Percentiles rank a stretch among this genome's conserved stretches.
Conservation (phyloP, 2,797 vertebrate genomes). For the Rhinogobio ventralis region DNA sequence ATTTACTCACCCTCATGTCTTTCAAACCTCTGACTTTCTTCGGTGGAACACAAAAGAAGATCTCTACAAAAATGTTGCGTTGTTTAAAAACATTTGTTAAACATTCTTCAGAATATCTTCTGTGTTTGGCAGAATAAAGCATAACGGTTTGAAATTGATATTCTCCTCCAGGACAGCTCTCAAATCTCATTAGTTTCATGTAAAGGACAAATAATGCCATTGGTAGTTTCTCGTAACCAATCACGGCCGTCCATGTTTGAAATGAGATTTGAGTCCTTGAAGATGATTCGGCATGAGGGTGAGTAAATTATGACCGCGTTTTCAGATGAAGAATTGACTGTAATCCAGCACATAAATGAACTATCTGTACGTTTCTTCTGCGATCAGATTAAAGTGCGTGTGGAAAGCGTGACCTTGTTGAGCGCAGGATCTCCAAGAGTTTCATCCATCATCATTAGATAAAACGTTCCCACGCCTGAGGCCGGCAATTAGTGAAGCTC, state of each 20-base stretch:
- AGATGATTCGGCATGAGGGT: not conserved
- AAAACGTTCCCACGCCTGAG: constrained; percentile 68
- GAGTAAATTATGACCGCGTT: not conserved
- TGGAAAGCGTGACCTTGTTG: not conserved
- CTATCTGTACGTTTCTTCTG: not conserved
- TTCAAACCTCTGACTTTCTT: not conserved
- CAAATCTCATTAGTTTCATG: not conserved
- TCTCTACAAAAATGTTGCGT: not conserved
- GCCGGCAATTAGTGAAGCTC: constrained; percentile 71
- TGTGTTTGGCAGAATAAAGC: not conserved
- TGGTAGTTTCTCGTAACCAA: not conserved
- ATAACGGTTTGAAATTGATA: too few relatives aligned
- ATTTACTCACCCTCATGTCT: not conserved
- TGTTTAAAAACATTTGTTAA: not conserved
- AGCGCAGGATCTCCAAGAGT: not conserved
- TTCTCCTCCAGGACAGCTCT: not conserved
- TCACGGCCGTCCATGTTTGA: too few relatives aligned
- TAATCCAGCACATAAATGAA: too few relatives aligned
- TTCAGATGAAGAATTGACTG: not conserved
- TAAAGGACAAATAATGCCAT: not conserved
- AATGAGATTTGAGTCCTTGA: not conserved
- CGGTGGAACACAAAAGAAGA: not conserved
- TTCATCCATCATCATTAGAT: constrained; percentile 53
- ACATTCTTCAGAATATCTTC: too few relatives aligned
- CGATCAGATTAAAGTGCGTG: not conserved